Evolutionary conservation across 2,113 vertebrate species (phyloP).

Genomic region (Seriola quinqueradiata): DNA sequence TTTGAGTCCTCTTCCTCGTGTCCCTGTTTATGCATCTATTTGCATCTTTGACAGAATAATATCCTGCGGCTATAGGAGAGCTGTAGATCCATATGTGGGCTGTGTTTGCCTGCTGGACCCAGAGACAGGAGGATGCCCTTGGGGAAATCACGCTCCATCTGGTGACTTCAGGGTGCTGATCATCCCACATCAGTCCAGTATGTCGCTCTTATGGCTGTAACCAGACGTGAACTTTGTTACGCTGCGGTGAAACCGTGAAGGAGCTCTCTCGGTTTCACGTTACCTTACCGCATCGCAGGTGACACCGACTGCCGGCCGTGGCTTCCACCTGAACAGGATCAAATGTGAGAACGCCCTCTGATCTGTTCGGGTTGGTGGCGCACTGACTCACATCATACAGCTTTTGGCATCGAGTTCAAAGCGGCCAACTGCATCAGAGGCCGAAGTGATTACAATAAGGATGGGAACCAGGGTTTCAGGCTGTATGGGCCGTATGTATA

Average conservation of each 20-base stretch:
- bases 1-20: neutral
- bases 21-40: constrained; percentile 41
- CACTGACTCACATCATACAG: constrained; percentile 39
- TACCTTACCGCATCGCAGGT: no score
- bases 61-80: constrained; percentile 24
- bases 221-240: neutral
- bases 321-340: constrained; percentile 9
- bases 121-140: constrained; percentile 20
- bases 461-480: constrained; percentile 11
- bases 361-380: neutral
- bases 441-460: constrained; percentile 32
- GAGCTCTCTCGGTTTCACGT: no score
- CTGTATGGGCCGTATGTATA: neutral
- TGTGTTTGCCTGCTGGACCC: constrained; percentile 4
- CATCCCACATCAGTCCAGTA: constrained; percentile 4
- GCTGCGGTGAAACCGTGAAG: neutral
- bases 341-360: constrained; percentile 17
- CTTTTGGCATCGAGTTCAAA: constrained; percentile 42
- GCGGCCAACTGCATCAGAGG: neutral
- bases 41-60: constrained; percentile 31
- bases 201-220: neutral
- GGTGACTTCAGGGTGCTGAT: constrained; percentile 29
- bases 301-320: neutral
- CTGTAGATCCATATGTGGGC: constrained; percentile 42
- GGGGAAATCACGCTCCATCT: constrained; percentile 46